Evolutionary conservation across 2,113 vertebrate species (phyloP).

Genomic region (Eurypyga helias): DNA sequence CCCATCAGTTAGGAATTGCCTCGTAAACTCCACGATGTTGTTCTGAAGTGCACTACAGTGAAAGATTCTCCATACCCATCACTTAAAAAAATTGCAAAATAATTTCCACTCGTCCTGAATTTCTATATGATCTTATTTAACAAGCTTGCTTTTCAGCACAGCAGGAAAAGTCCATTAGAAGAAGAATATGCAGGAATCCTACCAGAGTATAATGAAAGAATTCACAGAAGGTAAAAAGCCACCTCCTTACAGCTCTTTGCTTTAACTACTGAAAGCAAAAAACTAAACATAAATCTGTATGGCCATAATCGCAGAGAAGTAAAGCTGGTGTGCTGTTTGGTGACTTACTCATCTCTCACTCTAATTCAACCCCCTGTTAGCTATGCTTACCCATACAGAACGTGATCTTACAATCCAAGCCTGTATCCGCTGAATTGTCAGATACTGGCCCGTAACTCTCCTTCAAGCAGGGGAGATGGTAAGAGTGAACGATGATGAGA

Average conservation of each 20-base stretch:
- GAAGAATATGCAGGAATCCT: not conserved
- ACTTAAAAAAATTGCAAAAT: not conserved
- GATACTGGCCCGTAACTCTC: accelerated
- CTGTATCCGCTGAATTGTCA: not conserved
- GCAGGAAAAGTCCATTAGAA: not conserved
- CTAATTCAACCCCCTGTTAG: not conserved
- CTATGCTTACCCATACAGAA: not conserved
- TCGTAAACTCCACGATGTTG: not conserved
- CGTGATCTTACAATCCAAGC: not conserved
- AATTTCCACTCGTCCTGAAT: not conserved
- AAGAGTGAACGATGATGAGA: not conserved
- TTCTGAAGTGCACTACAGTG: not conserved
- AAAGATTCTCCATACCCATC: not conserved
- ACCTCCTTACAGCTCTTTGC: not conserved
- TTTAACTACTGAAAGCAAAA: not conserved
- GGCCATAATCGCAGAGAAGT: not conserved
- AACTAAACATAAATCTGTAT: not conserved
- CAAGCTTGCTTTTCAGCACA: not conserved
- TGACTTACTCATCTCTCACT: not conserved
- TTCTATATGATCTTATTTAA: not conserved
- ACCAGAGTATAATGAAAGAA: not conserved
- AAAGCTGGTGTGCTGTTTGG: not conserved
- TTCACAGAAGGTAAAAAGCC: not conserved
- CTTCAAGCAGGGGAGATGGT: not conserved
- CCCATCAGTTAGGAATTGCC: not conserved